Evolutionary conservation across 2,797 vertebrate genomes (phyloP).

Genomic region (Ciconia nigra): DNA sequence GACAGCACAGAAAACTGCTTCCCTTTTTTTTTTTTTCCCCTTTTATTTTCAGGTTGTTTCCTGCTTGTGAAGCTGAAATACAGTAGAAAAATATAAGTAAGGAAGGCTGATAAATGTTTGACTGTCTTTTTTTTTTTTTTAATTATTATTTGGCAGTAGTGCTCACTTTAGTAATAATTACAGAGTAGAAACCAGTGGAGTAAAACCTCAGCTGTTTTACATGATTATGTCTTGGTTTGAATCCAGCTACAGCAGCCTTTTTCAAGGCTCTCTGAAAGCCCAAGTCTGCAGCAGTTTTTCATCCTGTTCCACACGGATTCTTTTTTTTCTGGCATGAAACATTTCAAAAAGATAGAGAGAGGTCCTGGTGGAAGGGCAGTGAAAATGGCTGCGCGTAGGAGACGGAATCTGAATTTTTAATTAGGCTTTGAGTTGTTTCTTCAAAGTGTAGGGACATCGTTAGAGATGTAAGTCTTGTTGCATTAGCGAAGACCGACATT

Average conservation of each 20-base stretch:
- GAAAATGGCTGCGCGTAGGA: constrained; percentile 47
- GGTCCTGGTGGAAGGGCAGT: constrained; percentile 64
- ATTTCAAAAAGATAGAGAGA: constrained; percentile 33
- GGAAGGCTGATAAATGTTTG: background rate
- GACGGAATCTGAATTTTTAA: constrained; percentile 85
- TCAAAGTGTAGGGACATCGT: constrained; percentile 78
- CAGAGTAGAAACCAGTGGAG: constrained; percentile 55
- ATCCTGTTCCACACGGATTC: constrained; percentile 35
- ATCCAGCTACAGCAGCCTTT: constrained; percentile 71
- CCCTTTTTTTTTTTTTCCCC: rapidly evolving
- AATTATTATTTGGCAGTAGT: background rate
- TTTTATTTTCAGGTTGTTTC: background rate
- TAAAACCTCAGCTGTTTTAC: constrained; percentile 68
- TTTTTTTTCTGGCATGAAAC: background rate
- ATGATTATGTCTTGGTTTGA: constrained; percentile 68
- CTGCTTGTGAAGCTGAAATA: background rate
- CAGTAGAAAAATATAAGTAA: background rate
- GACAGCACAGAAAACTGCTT: background rate
- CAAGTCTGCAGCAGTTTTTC: constrained; percentile 44
- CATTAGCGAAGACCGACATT: constrained; percentile 71
- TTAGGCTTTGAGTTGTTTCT: constrained; percentile 79
- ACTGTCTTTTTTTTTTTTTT: background rate
- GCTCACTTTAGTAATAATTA: constrained; percentile 49
- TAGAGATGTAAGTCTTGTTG: constrained; percentile 63
- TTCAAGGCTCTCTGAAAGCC: constrained; percentile 53